Conservation (phyloP, 2,888 invertebrate species). For the Phymatocera aterrima region DNA sequence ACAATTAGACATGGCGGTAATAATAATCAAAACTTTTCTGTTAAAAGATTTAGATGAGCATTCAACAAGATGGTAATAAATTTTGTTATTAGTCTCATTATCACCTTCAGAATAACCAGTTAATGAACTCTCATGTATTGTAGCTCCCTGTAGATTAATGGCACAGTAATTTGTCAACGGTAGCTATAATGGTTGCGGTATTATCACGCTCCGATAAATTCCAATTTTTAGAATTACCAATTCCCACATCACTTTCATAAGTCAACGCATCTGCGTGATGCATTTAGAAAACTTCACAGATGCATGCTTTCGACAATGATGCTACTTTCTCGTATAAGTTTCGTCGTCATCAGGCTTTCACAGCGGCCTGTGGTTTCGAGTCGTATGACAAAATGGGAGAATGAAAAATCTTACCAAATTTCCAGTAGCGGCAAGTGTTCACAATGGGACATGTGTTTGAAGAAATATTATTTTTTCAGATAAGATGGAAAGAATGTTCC, state of each 20-base stretch:
- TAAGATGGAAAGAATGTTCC: background rate
- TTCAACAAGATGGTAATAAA: background rate
- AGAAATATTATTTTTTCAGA: background rate
- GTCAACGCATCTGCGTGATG: too few species aligned
- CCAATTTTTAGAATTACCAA: too few species aligned
- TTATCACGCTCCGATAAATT: too few species aligned
- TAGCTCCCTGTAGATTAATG: background rate
- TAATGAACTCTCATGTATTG: background rate
- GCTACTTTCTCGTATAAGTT: too few species aligned
- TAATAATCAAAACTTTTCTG: background rate
- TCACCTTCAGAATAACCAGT: background rate
- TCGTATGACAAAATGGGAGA: background rate
- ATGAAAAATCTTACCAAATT: background rate
- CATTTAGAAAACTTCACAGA: too few species aligned
- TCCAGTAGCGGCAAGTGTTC: background rate
- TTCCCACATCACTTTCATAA: too few species aligned
- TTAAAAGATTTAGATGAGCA: background rate
- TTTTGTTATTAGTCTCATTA: background rate
- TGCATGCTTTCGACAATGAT: too few species aligned
- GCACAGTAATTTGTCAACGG: background rate
- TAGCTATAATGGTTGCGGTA: too few species aligned
- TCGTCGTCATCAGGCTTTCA: too few species aligned
- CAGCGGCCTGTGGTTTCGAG: background rate
- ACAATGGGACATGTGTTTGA: background rate
- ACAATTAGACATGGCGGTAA: background rate